Evolutionary conservation across 2,888 invertebrate genomes (phyloP), one percentile per base, ranked within the genome.

Genomic region (Drosophila mimetica): DNA sequence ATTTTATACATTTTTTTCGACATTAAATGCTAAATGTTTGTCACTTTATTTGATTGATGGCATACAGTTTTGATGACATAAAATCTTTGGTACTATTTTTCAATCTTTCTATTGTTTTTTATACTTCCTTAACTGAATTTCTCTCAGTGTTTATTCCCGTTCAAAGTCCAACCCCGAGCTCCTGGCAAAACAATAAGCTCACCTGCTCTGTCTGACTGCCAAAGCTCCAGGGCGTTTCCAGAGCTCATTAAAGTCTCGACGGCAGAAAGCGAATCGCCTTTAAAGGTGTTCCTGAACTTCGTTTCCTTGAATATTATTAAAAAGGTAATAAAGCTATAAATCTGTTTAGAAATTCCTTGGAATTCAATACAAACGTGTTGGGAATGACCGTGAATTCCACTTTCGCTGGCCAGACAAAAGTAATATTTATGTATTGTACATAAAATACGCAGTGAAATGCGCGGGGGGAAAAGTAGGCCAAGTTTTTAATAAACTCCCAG

Each of bases 401-500:
- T 77, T 67, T 71, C n/a, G 54, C 54, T 13, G 41, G 36, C 41
- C 77, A 70, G 57, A 79, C 77, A 84, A 64, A 64, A 28, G 51
- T 36, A 20, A 77, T 73, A 61, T 71, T 60, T 58, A 58, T 46
- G 52, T 39, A 20, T 66, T 71, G 65, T 32, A 41, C 55, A 55
- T 59, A 63, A 58, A 63, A 73, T 75, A 25, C 59, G 61, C 66
- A 25, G 36, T 22, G n/a, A 46, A 65, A 48, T 7, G 34, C 11
- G 30, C 8, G 30, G 61, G 30, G 61, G 4, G 9, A 67, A 69
- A 76, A 70, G 71, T 67, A 66, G 72, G 63, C 41, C 65, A 84
- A 79, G 78, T 86, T 83, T 84, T 83, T 83, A 80, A 77, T 88
- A 83, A 83, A 86, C 88, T 74, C 66, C 73, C 84, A 70, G 72